Percentiles rank a stretch among this genome's conserved stretches.
Conservation (phyloP, 2,888 invertebrate genomes). For the Oligia latruncula region DNA sequence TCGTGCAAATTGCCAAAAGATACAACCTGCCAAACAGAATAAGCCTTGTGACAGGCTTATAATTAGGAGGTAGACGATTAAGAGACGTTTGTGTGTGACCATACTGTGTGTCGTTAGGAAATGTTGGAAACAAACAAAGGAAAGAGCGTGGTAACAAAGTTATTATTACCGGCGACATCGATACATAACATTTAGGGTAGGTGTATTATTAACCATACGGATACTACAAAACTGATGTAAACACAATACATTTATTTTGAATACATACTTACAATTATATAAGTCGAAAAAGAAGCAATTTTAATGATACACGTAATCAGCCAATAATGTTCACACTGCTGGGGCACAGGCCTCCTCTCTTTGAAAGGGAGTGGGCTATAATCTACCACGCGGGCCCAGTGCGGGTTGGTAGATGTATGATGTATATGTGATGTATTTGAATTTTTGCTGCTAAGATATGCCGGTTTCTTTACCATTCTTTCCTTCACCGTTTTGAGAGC, state of each 20-base stretch:
- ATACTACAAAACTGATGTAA: constrained; percentile 18
- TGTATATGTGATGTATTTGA: too few species aligned
- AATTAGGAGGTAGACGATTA: background rate
- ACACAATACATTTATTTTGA: background rate
- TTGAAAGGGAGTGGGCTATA: too few species aligned
- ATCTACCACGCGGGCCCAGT: too few species aligned
- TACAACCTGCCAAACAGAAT: background rate
- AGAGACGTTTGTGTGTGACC: background rate
- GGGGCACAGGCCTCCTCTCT: too few species aligned
- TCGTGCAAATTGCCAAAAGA: background rate
- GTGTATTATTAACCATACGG: constrained; percentile 10
- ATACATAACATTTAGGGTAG: constrained; percentile 33
- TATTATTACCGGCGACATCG: constrained; percentile 41
- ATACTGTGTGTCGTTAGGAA: constrained; percentile 21
- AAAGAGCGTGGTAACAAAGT: constrained; percentile 33
- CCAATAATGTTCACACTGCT: too few species aligned
- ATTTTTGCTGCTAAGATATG: too few species aligned
- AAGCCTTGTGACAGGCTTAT: background rate
- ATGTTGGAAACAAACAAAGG: constrained; percentile 32
- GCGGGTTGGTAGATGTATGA: too few species aligned
- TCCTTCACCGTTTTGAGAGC: too few species aligned
- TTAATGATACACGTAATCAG: background rate
- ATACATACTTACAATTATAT: background rate
- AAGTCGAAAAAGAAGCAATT: background rate
- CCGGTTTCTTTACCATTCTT: too few species aligned